Percentiles rank a stretch among this genome's conserved stretches.
These are phyloP conservation scores for Drosophila yakuba DNA, from an alignment of 1,140 invertebrate genomes.

Conservation along the genomic window DNA sequence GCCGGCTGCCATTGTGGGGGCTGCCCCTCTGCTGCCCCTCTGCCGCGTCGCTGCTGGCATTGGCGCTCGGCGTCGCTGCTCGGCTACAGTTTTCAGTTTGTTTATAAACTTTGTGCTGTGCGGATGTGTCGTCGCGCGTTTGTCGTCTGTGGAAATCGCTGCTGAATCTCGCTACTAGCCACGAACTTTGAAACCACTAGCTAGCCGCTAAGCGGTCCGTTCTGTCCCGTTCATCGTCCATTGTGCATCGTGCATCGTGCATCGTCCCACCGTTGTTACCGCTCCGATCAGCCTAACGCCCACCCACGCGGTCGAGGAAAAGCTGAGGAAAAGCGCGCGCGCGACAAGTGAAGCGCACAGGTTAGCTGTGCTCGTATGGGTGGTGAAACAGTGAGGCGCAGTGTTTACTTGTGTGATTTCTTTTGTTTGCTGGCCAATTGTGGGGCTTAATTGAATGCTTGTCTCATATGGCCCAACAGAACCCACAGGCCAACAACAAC, in stretches of 20 bases:
- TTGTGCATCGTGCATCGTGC: neutral
- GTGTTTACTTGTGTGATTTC: constrained; percentile 63
- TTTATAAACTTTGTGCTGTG: constrained; percentile 67
- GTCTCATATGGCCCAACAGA: constrained; percentile 60
- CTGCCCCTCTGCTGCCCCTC: constrained; percentile 1
- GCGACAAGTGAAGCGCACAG: constrained; percentile 58
- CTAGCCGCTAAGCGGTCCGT: constrained; percentile 16
- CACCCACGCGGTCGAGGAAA: neutral
- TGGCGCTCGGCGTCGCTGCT: constrained; percentile 17
- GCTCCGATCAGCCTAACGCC: neutral
- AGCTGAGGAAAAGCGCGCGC: constrained; percentile 43
- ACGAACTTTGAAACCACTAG: constrained; percentile 4
- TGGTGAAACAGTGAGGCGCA: constrained; percentile 13
- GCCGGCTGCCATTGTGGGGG: constrained; percentile 55
- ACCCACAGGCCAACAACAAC: constrained; percentile 10
- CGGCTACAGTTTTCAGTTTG: constrained; percentile 49
- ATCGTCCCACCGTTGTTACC: neutral
- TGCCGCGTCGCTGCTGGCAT: constrained; percentile 18
- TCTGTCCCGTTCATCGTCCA: constrained; percentile 3
- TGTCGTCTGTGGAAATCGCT: neutral
- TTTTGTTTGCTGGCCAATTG: constrained; percentile 75
- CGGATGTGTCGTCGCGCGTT: constrained; percentile 48
- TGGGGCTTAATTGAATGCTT: constrained; percentile 74
- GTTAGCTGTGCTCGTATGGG: constrained; percentile 45
- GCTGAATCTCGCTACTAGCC: constrained; percentile 7